Percentiles rank a stretch among this genome's conserved stretches.
These are phyloP conservation scores for Microcebus lehilahytsara DNA, from an alignment of 2,113 vertebrate species.

Conservation along the genomic window DNA sequence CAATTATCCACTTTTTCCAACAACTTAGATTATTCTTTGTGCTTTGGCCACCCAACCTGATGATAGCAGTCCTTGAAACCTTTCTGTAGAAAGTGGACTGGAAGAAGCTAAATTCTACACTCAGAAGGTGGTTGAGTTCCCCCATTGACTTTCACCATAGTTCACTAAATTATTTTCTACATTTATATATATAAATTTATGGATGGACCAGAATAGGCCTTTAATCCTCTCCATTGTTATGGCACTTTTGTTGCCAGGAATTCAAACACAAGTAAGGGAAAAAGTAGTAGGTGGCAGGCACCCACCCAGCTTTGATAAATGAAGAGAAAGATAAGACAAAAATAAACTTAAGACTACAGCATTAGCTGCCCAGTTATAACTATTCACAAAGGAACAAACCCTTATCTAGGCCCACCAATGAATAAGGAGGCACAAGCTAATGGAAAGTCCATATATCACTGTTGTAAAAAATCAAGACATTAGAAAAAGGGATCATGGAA, in stretches of 20 bases:
- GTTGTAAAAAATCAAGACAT: neutral
- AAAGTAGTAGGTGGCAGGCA: neutral
- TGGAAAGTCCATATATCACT: neutral
- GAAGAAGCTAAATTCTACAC: neutral
- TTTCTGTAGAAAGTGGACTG: neutral
- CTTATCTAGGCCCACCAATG: neutral
- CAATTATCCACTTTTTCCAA: neutral
- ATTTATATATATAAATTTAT: neutral
- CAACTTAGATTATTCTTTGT: neutral
- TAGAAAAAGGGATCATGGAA: neutral
- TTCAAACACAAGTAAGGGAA: neutral
- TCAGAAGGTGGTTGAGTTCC: neutral
- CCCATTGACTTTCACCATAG: neutral
- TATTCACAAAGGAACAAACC: neutral
- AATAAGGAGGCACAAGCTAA: neutral
- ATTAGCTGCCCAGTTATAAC: neutral
- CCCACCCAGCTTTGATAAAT: neutral
- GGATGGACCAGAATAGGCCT: neutral
- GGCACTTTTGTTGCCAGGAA: neutral
- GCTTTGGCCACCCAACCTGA: neutral
- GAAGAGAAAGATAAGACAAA: neutral
- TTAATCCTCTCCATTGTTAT: neutral
- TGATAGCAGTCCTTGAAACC: neutral
- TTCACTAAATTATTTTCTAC: neutral
- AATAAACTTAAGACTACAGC: neutral